phyloP scores from a whole-genome alignment of 2,888 invertebrate genomes.

The Parelbella ahira region DNA sequence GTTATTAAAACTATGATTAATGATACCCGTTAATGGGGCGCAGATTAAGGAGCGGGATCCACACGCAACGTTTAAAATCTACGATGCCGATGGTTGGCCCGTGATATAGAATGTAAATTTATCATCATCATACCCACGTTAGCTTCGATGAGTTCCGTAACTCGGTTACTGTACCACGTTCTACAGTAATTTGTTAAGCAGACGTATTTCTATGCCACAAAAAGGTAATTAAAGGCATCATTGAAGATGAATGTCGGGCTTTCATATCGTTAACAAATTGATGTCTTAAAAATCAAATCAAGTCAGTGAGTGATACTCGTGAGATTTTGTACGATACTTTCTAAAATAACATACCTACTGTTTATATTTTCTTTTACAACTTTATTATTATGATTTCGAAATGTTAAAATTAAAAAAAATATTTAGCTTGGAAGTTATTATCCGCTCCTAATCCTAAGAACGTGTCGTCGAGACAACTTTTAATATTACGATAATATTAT shows the following conservation, averaged over 20 bases:
- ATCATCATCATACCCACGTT: constrained; percentile 64
- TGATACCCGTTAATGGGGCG: constrained; percentile 69
- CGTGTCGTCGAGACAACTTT: no score
- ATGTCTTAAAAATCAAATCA: not conserved
- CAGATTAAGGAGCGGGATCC: constrained; percentile 74
- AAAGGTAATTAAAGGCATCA: constrained; percentile 28
- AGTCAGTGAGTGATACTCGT: not conserved
- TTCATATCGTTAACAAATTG: constrained; percentile 5
- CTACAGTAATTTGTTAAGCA: constrained; percentile 42
- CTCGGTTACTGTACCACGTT: constrained; percentile 37
- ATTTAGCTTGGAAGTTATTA: not conserved
- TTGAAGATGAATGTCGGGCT: constrained; percentile 8
- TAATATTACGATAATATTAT: no score
- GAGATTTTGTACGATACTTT: no score
- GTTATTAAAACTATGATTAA: constrained; percentile 81
- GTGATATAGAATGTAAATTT: constrained; percentile 66
- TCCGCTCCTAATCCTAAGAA: no score
- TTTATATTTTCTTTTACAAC: no score
- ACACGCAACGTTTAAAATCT: constrained; percentile 68
- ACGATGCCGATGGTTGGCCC: constrained; percentile 51
- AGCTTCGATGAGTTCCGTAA: constrained; percentile 35
- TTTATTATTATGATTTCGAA: no score
- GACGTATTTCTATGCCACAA: constrained; percentile 32
- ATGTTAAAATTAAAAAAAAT: no score
- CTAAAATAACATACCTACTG: no score